Evolutionary conservation across 2,797 vertebrate species (phyloP).

Genomic region (Macropus fuliginosus): DNA sequence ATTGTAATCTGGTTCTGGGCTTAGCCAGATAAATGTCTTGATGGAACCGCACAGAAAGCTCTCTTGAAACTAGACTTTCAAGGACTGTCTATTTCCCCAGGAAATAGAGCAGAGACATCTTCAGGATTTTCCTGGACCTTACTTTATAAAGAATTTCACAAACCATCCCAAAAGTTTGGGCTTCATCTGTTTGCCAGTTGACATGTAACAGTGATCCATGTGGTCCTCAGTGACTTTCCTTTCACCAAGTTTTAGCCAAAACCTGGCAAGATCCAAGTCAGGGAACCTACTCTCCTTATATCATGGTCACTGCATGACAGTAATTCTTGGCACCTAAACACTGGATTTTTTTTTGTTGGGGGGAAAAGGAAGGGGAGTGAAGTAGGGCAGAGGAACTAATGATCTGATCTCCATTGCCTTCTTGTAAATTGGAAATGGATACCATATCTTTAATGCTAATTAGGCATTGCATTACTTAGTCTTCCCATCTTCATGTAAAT

Average conservation of each 20-base stretch:
- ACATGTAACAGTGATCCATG: conserved; percentile 56
- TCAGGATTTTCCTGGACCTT: not conserved
- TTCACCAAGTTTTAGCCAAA: conserved; percentile 64
- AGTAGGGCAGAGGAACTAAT: conserved; percentile 57
- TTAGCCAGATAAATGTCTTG: not conserved
- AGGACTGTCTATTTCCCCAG: not conserved
- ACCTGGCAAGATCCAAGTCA: conserved; percentile 53
- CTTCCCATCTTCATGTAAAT: conserved; percentile 87
- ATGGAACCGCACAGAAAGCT: not conserved
- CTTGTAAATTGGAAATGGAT: conserved; percentile 84
- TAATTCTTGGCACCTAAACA: conserved; percentile 71
- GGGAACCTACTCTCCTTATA: conserved; percentile 42
- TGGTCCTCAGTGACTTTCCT: conserved; percentile 53
- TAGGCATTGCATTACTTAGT: conserved; percentile 85
- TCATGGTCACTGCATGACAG: conserved; percentile 55
- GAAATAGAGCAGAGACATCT: not conserved
- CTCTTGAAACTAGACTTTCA: not conserved
- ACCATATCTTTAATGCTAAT: conserved; percentile 87
- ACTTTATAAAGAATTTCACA: not conserved
- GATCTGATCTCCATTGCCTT: conserved; percentile 81
- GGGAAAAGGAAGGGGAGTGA: not conserved
- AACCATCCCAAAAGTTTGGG: conserved; percentile 7
- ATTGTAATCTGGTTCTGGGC: not conserved
- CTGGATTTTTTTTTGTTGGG: conserved; percentile 40
- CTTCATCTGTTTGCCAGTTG: conserved; percentile 61